Percentiles rank a stretch among this genome's conserved stretches.
Evolutionary conservation across 2,113 vertebrate genomes (phyloP).

Genomic region (Nibea coibor): DNA sequence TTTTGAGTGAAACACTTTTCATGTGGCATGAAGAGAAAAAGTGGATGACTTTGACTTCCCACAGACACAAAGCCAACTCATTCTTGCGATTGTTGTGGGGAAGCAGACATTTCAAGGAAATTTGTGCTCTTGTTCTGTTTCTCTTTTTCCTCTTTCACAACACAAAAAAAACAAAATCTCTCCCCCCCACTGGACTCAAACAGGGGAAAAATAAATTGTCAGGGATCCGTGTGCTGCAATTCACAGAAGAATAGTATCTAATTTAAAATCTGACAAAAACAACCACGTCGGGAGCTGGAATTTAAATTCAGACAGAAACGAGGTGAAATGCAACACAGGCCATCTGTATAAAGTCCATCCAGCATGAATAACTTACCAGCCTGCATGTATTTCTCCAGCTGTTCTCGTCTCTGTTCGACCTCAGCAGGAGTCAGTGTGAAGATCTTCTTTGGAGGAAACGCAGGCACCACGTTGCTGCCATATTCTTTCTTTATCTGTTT

Average conservation of each 20-base stretch:
- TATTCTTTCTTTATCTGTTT: slow-evolving; percentile 95
- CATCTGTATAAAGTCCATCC: slow-evolving; percentile 36
- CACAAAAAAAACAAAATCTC: background rate
- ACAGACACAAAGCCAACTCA: slow-evolving; percentile 28
- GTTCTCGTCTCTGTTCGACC: slow-evolving; percentile 96
- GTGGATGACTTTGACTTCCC: slow-evolving; percentile 31
- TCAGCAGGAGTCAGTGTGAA: slow-evolving; percentile 95
- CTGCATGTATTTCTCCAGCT: slow-evolving; percentile 99
- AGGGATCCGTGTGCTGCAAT: background rate
- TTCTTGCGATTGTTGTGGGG: slow-evolving; percentile 46
- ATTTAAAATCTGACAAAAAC: slow-evolving; percentile 19
- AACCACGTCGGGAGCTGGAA: slow-evolving; percentile 14
- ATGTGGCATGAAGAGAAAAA: slow-evolving; percentile 34
- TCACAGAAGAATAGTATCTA: slow-evolving; percentile 8
- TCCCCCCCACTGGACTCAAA: background rate
- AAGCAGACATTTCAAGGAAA: slow-evolving; percentile 34
- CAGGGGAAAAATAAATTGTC: background rate
- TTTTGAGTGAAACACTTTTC: slow-evolving; percentile 29
- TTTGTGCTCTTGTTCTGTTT: background rate
- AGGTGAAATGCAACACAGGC: slow-evolving; percentile 44
- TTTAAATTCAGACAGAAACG: slow-evolving; percentile 20
- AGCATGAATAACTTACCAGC: slow-evolving; percentile 87
- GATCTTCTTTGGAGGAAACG: slow-evolving; percentile 98
- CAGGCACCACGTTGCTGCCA: slow-evolving; percentile 92
- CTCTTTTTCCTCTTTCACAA: background rate